phyloP scores from a whole-genome alignment of 2,113 vertebrate species.

The Dendropsophus ebraccatus region DNA sequence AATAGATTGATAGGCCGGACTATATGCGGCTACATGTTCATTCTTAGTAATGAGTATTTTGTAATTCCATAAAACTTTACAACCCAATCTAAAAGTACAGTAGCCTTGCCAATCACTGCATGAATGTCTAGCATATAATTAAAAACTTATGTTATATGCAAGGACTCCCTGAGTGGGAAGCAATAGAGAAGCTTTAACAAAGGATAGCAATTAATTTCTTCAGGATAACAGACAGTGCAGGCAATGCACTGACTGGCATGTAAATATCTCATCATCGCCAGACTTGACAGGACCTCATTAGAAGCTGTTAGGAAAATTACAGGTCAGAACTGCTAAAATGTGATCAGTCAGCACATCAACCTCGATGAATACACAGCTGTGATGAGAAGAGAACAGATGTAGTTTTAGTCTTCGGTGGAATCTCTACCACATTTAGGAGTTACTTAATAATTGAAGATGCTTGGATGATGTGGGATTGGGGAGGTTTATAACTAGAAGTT shows the following conservation, averaged over 20 bases:
- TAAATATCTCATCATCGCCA: slow-evolving; percentile 46
- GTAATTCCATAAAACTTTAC: slow-evolving; percentile 1
- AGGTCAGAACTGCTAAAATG: slow-evolving; percentile 50
- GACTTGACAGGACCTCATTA: slow-evolving; percentile 54
- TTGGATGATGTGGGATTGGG: background rate
- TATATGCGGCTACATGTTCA: background rate
- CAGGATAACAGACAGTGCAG: slow-evolving; percentile 38
- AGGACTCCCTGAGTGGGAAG: slow-evolving; percentile 53
- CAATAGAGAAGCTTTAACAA: slow-evolving; percentile 42
- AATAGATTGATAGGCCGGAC: background rate
- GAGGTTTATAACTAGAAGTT: background rate
- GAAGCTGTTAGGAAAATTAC: slow-evolving; percentile 50
- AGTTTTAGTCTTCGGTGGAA: background rate
- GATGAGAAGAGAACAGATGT: background rate
- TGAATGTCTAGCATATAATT: slow-evolving; percentile 41
- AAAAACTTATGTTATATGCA: slow-evolving; percentile 23
- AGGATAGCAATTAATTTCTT: slow-evolving; percentile 59
- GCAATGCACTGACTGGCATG: slow-evolving; percentile 52
- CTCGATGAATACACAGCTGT: background rate
- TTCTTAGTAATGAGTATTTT: background rate
- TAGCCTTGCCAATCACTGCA: slow-evolving; percentile 26
- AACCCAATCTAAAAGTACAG: background rate
- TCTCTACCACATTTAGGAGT: background rate
- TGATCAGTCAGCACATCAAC: slow-evolving; percentile 49
- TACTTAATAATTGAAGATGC: background rate